Percentiles rank a stretch among this genome's conserved stretches.
Conservation (phyloP, 2,797 vertebrate species). For the Tangara arthus region DNA sequence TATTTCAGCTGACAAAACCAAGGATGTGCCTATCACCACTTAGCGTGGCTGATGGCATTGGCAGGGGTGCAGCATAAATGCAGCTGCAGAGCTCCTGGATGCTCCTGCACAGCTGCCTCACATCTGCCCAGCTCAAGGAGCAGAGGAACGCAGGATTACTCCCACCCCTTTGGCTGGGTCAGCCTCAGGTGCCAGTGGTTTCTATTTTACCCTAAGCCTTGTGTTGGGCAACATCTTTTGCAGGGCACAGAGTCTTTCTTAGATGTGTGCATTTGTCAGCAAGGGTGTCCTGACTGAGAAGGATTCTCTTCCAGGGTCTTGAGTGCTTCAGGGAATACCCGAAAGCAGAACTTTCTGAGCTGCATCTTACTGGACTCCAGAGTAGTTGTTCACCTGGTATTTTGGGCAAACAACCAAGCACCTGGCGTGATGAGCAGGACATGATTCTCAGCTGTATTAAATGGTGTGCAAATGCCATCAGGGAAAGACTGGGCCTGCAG, state of each 20-base stretch:
- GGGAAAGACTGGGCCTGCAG: neutral
- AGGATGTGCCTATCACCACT: neutral
- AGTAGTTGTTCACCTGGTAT: neutral
- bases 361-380: neutral
- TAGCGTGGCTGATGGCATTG: fast-evolving
- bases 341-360: neutral
- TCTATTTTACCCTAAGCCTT: neutral
- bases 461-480: neutral
- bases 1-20: neutral
- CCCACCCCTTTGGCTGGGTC: fast-evolving
- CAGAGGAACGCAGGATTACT: fast-evolving
- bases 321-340: neutral
- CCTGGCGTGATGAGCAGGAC: fast-evolving
- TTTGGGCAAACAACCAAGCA: neutral
- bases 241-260: neutral
- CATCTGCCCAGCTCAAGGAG: neutral
- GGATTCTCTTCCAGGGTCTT: neutral
- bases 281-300: neutral
- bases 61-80: fast-evolving
- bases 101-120: neutral
- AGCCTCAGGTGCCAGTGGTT: fast-evolving
- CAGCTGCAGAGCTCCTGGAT: neutral
- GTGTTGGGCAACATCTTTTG: neutral
- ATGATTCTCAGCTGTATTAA: neutral
- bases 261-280: neutral